A percentile compares a stretch with the other conserved stretches of the same genome.
Conservation (phyloP, 2,888 invertebrate genomes). For the Andricus curvator region DNA sequence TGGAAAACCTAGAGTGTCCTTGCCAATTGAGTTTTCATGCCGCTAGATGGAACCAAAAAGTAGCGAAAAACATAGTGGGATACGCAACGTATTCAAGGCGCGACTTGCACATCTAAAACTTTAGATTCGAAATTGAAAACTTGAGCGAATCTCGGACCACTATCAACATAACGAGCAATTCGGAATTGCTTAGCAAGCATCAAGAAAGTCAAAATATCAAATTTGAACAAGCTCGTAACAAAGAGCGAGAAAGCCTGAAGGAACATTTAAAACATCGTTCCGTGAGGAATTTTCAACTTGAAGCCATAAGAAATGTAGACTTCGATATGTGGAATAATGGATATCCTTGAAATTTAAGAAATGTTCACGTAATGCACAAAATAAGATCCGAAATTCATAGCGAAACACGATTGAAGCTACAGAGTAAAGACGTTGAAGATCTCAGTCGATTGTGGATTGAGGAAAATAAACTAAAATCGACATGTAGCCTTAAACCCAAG, state of each 20-base stretch:
- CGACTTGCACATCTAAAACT: slow-evolving; percentile 5
- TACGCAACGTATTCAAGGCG: slow-evolving; percentile 42
- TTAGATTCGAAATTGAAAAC: slow-evolving; percentile 33
- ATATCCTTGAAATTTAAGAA: slow-evolving; percentile 15
- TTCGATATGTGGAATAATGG: slow-evolving; percentile 44
- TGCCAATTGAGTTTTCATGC: slow-evolving; percentile 30
- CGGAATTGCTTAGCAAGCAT: neutral
- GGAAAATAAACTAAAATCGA: slow-evolving; percentile 11
- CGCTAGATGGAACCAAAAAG: neutral
- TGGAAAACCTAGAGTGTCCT: neutral
- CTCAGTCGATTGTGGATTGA: slow-evolving; percentile 37
- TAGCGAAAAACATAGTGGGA: neutral
- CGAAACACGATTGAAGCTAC: slow-evolving; percentile 20
- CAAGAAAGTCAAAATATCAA: neutral
- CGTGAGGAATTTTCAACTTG: neutral
- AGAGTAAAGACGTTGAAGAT: slow-evolving; percentile 52
- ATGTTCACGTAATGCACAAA: slow-evolving; percentile 40
- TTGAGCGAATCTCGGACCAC: neutral
- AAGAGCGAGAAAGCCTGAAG: slow-evolving; percentile 41
- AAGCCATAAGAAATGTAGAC: slow-evolving; percentile 22
- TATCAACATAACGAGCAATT: neutral
- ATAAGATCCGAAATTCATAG: slow-evolving; percentile 44
- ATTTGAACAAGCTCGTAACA: slow-evolving; percentile 29
- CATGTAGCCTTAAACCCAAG: slow-evolving; percentile 12
- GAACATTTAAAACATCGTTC: slow-evolving; percentile 35